Evolutionary conservation across 2,797 vertebrate genomes (phyloP).

Genomic region (Trachops cirrhosus): DNA sequence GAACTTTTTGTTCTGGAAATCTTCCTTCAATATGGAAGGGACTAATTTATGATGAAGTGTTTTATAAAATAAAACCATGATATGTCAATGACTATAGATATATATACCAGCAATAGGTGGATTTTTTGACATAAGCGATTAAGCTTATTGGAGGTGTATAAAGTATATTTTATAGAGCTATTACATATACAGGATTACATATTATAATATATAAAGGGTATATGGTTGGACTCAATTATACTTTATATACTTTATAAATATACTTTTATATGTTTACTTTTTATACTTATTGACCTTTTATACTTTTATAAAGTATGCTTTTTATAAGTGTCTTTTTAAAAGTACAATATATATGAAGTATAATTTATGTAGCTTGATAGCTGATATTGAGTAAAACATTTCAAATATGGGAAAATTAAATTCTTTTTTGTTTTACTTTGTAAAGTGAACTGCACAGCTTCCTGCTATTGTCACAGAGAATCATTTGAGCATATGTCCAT

Average conservation of each 20-base stretch:
- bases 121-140: slow-evolving; percentile 12
- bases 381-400: not conserved
- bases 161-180: not conserved
- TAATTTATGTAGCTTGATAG: not conserved
- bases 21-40: slow-evolving; percentile 46
- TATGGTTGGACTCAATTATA: not conserved
- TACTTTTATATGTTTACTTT: not conserved
- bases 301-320: not conserved
- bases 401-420: not conserved
- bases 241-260: not conserved
- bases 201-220: not conserved
- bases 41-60: slow-evolving; percentile 63
- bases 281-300: not conserved
- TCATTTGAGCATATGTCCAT: not conserved
- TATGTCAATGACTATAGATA: slow-evolving; percentile 39
- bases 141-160: not conserved
- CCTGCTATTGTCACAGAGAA: not conserved
- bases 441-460: not conserved
- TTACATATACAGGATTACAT: not conserved
- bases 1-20: slow-evolving; percentile 63
- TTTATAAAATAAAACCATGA: slow-evolving; percentile 68
- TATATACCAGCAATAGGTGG: not conserved
- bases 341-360: not conserved
- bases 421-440: not conserved
- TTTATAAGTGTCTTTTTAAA: not conserved